phyloP scores from a whole-genome alignment of 2,113 vertebrate genomes.

The Scolopax mira region DNA sequence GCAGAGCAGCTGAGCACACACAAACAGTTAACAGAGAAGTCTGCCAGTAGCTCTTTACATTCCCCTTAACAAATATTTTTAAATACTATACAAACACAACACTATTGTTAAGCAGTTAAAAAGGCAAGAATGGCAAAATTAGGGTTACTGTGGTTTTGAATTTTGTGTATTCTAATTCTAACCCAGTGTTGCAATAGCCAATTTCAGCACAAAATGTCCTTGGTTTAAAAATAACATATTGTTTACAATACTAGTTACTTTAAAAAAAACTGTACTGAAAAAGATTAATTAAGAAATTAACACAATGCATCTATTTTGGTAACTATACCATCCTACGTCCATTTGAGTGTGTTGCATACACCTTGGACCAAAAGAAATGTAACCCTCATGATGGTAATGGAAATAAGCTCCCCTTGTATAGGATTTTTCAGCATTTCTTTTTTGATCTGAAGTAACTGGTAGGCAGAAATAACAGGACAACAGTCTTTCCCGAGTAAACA shows the following conservation, averaged over 20 bases:
- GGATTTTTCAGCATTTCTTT: background rate
- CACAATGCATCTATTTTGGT: background rate
- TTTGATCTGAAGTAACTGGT: background rate
- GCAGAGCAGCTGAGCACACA: background rate
- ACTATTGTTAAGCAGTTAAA: conserved; percentile 52
- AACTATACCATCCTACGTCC: background rate
- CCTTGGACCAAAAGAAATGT: background rate
- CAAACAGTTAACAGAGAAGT: conserved; percentile 37
- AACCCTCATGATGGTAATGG: background rate
- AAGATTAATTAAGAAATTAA: conserved; percentile 8
- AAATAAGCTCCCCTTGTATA: background rate
- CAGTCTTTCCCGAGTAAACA: background rate
- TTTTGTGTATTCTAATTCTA: conserved; percentile 59
- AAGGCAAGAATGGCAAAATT: conserved; percentile 54
- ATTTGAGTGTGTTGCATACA: background rate
- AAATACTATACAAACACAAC: conserved; percentile 29
- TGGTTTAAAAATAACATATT: conserved; percentile 48
- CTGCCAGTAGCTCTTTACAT: conserved; percentile 41
- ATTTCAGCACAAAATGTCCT: conserved; percentile 58
- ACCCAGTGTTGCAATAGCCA: conserved; percentile 36
- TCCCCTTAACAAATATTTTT: conserved; percentile 31
- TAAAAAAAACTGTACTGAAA: background rate
- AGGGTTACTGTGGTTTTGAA: conserved; percentile 56
- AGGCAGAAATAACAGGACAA: background rate
- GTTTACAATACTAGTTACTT: conserved; percentile 40